Base-by-base conservation (phyloP, 2,797 vertebrate genomes). In the Cossypha caffra region DNA sequence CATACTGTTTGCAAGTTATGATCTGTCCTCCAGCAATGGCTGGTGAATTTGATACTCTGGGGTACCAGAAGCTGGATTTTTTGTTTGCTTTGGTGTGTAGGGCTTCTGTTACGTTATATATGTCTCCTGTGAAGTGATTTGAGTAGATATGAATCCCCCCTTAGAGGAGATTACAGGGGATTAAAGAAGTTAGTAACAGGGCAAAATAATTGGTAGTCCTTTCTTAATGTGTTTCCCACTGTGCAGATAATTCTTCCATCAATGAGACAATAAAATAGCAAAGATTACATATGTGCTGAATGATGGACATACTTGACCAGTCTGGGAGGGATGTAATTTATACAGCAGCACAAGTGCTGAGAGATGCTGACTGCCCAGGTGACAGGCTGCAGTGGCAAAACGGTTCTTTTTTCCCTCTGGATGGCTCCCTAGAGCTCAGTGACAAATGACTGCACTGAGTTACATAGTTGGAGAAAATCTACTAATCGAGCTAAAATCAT, bases 221-320 rank as follows among this genome's bases (percentile, higher is more conserved):
- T 94, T 80, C 88, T 93, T 94, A 96, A 96, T 88, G 90, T 81
- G 71, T 91, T 96, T 95, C 96, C 92, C 82, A 83, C 96, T 96
- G 92, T 82, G 91, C 89, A 87, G 71, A 89, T 94, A 93, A 93
- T 95, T 96, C 92, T 95, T 97, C 94, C 85, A 93, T 97, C 96
- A 93, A 73, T 90, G 71, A 97, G 90, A 95, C 92, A 96, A 90
- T 97, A 96, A 97, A 96, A 64, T 85, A 87, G 91, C 3, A 9
- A 94, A 91, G 89, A 94, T 96, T 97, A 93, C 95, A 95, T 94
- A 93, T 48, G 85, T 94, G 95, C 89, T 92, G 96, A 97, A 82
- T 88, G 96, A 96, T 94, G 92, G 95, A 90, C 95, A 74, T 94
- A 94, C 88, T 95, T 95, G 96, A 96, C 94, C 94, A 96, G 63